Base-by-base conservation (phyloP, 2,113 vertebrate genomes). In the Stegastes partitus region DNA sequence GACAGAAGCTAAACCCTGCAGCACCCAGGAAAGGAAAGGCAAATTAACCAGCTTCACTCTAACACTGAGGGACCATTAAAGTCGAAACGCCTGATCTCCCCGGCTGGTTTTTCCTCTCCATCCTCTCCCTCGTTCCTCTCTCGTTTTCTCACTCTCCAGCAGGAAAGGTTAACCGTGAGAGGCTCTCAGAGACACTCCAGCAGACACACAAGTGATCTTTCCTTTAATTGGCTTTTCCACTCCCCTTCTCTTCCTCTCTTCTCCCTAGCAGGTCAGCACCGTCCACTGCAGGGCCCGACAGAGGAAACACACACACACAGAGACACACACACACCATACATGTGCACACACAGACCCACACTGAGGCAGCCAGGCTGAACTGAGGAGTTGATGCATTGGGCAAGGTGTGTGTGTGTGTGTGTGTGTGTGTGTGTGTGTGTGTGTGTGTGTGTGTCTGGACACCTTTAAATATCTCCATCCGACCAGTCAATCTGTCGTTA, bases 151-250 rank as follows among this genome's bases (percentile, higher is more conserved):
- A 91, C 91, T 90, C 89, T 89, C 73, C 77, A 83, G 80, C 83
- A 85, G 88, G 72, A 94, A 94, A 93, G 93, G 93, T 93, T 94
- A 94, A 91, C 90, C 26, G 87, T 90, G 93, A 93, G 89, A 89
- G 91, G 84, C 89, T 91, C 91, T 93, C 84, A 84, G 89, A 92
- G 90, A 92, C 92, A 90, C 93, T 93, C 93, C 88, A 89, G 91
- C 90, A 88, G 87, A 91, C 81, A 79, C 87, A 91, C 84, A 92
- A 95, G 93, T 95, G 94, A 94, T 94, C 92, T 94, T 93, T 91
- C 92, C 90, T 95, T 95, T 95, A 95, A 95, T 95, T 95, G 94
- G 93, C 93, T 93, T 87, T 89, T 85, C 90, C 83, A 77, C 87
- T 91, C 87, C 85, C 81, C 81, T 90, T 84, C 83, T 82, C 71